Percentiles rank a stretch among this genome's conserved stretches.
phyloP scores from a whole-genome alignment of 2,888 invertebrate genomes.

The Hydraecia micacea region DNA sequence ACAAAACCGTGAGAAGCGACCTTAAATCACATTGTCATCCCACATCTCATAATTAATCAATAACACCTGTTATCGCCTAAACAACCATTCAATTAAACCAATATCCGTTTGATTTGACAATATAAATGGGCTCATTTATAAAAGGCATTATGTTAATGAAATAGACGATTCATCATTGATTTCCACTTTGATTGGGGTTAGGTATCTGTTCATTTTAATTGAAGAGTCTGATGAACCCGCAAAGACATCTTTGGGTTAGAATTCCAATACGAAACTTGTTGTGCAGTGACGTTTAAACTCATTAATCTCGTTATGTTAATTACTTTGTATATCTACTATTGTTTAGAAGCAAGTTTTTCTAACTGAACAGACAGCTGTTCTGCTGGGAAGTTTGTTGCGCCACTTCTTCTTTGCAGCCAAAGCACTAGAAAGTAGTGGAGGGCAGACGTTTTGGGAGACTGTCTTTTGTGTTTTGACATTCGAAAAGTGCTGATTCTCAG shows the following conservation, averaged over 20 bases:
- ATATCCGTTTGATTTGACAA: slow-evolving; percentile 42
- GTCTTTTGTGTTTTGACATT: too few relatives aligned
- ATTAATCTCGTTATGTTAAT: not conserved
- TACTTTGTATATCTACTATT: too few relatives aligned
- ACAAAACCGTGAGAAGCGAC: slow-evolving; percentile 10
- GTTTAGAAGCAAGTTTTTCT: too few relatives aligned
- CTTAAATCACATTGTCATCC: slow-evolving; percentile 16
- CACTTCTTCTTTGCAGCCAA: too few relatives aligned
- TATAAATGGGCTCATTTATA: slow-evolving; percentile 49
- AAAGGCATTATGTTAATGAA: slow-evolving; percentile 33
- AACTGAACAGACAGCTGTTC: too few relatives aligned
- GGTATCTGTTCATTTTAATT: not conserved
- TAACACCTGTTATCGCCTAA: slow-evolving; percentile 39
- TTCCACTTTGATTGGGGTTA: slow-evolving; percentile 4
- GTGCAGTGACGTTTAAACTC: not conserved
- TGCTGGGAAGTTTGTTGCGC: too few relatives aligned
- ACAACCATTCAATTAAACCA: slow-evolving; percentile 48
- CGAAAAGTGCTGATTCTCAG: too few relatives aligned
- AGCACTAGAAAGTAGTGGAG: too few relatives aligned
- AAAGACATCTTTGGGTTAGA: not conserved
- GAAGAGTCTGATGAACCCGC: not conserved
- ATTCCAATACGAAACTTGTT: not conserved
- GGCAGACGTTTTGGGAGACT: too few relatives aligned
- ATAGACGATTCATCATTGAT: slow-evolving; percentile 35
- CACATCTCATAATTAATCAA: slow-evolving; percentile 51